Evolutionary conservation across 2,113 vertebrate species (phyloP).

Genomic region (Scolopax mira): DNA sequence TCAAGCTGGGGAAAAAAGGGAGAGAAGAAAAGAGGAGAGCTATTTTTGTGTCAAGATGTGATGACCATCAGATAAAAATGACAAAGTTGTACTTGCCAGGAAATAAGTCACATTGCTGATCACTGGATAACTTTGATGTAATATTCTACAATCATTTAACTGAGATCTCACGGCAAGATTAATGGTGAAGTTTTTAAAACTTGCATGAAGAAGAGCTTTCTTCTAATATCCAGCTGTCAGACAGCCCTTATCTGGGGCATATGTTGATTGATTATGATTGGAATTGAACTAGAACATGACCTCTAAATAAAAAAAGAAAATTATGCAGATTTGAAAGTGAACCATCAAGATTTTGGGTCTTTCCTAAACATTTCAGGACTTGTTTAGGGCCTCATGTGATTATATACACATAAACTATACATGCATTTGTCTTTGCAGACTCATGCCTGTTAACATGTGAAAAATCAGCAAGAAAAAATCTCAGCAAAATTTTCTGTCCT

Average conservation of each 20-base stretch:
- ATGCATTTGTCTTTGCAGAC: neutral
- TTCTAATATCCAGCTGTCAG: slow-evolving; percentile 26
- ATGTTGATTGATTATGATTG: slow-evolving; percentile 9
- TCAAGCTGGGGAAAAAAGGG: neutral
- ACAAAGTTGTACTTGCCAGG: slow-evolving; percentile 57
- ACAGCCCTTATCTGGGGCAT: neutral
- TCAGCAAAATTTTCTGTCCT: neutral
- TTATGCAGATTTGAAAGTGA: neutral
- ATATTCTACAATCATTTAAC: slow-evolving; percentile 45
- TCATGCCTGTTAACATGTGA: neutral
- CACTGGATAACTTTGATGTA: slow-evolving; percentile 42
- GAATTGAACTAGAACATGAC: slow-evolving; percentile 10
- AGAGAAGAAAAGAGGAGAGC: neutral
- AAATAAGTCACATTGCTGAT: slow-evolving; percentile 61
- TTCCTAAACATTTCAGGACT: neutral
- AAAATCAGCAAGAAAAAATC: neutral
- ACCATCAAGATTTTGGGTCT: neutral
- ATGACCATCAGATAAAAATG: slow-evolving; percentile 63
- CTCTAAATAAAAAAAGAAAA: slow-evolving; percentile 28
- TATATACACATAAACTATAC: neutral
- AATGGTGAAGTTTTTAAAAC: slow-evolving; percentile 39
- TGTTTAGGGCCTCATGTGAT: neutral
- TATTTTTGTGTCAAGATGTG: slow-evolving; percentile 36
- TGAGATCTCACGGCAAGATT: slow-evolving; percentile 60
- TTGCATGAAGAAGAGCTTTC: slow-evolving; percentile 18